Percentiles rank a stretch among this genome's conserved stretches.
These are phyloP conservation scores for Myripristis murdjan DNA, from an alignment of 2,797 vertebrate genomes.

Conservation along the genomic window DNA sequence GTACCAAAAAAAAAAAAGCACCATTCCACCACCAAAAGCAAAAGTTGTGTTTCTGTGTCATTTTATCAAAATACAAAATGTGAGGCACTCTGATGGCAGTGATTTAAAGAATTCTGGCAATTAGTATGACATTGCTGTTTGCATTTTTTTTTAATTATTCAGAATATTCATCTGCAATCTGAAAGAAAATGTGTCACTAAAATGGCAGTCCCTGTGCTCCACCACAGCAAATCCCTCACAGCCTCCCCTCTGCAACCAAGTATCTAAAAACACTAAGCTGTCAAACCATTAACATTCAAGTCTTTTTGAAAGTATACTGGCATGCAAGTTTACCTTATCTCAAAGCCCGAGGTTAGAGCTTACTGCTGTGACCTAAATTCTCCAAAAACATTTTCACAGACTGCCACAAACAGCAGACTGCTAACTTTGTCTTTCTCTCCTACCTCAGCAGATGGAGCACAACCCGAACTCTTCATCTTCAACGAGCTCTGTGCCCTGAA, in stretches of 20 bases:
- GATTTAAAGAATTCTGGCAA: too few species aligned
- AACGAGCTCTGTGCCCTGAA: constrained; percentile 89
- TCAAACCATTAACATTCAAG: constrained; percentile 44
- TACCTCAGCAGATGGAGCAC: constrained; percentile 52
- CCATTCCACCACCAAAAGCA: not conserved
- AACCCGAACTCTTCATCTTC: constrained; percentile 77
- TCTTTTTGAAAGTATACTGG: constrained; percentile 45
- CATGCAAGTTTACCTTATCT: constrained; percentile 53
- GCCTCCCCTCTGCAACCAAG: not conserved
- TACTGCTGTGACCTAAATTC: constrained; percentile 62
- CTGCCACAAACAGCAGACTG: constrained; percentile 7
- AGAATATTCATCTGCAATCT: constrained; percentile 12
- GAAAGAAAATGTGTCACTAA: not conserved
- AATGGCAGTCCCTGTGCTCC: not conserved
- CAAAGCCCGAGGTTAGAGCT: constrained; percentile 58
- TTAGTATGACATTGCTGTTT: not conserved
- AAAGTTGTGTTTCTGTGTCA: not conserved
- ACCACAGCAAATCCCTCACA: constrained; percentile 6
- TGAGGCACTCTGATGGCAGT: not conserved
- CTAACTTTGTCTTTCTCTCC: constrained; percentile 48
- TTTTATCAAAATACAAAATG: not conserved
- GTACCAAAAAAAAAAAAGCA: not conserved
- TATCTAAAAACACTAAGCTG: constrained; percentile 37
- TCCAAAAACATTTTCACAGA: not conserved
- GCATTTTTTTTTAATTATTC: constrained; percentile 16